Percentiles rank a stretch among this genome's conserved stretches.
These are phyloP conservation scores for Cheumatopsyche charites DNA, from an alignment of 1,140 invertebrate species.

Conservation along the genomic window DNA sequence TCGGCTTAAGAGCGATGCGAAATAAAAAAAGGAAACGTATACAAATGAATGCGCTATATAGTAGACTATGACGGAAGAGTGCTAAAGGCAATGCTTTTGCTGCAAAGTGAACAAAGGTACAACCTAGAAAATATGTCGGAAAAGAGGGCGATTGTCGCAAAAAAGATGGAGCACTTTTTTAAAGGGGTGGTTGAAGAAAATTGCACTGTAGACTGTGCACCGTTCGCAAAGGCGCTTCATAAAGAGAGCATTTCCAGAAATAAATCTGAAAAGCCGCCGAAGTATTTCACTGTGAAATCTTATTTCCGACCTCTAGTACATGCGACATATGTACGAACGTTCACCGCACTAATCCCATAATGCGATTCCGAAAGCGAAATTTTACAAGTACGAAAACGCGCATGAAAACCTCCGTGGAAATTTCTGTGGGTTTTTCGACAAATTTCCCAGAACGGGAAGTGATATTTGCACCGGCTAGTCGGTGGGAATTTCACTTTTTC, in stretches of 20 bases:
- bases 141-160: slow-evolving; percentile 17
- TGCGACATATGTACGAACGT: background rate
- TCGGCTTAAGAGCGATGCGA: background rate
- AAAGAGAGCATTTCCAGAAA: slow-evolving; percentile 15
- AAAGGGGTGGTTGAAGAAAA: slow-evolving; percentile 10
- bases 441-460: background rate
- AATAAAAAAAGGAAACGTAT: background rate
- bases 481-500: background rate
- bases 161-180: slow-evolving; percentile 13
- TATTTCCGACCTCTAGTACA: background rate
- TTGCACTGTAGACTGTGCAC: slow-evolving; percentile 21
- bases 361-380: background rate
- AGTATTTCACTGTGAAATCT: slow-evolving; percentile 9
- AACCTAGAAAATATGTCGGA: background rate
- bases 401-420: background rate
- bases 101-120: slow-evolving; percentile 27
- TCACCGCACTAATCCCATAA: background rate
- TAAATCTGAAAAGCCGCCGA: slow-evolving; percentile 18
- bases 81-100: slow-evolving; percentile 29
- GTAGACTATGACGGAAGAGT: slow-evolving; percentile 26
- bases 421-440: background rate
- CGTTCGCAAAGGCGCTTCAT: slow-evolving; percentile 18
- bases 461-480: no score
- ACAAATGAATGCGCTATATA: slow-evolving; percentile 10
- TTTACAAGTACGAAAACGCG: background rate